Evolutionary conservation across 2,888 invertebrate genomes (phyloP).

Genomic region (Drosophila leonis): DNA sequence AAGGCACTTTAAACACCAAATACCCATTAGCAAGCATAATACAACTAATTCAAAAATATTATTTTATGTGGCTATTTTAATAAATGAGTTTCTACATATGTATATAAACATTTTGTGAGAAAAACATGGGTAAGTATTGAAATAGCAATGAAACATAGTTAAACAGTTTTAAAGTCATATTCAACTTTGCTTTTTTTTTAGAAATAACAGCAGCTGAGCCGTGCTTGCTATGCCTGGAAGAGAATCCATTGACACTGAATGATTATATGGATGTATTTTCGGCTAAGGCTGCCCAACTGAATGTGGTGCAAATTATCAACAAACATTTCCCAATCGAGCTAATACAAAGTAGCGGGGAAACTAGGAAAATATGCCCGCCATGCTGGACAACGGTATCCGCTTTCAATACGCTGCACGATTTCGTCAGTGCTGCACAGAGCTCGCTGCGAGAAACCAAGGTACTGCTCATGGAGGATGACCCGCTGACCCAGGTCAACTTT

Average conservation of each 20-base stretch:
- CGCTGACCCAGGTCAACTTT: slow-evolving; percentile 60
- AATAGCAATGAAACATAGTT: not conserved
- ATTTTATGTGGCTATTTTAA: not conserved
- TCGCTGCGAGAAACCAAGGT: slow-evolving; percentile 64
- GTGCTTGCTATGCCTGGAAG: slow-evolving; percentile 69
- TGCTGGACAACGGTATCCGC: slow-evolving; percentile 78
- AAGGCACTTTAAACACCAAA: not conserved
- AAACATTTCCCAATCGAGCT: slow-evolving; percentile 67
- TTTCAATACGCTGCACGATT: slow-evolving; percentile 76
- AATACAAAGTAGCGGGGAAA: slow-evolving; percentile 46
- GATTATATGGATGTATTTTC: slow-evolving; percentile 60
- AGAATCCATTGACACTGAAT: slow-evolving; percentile 37
- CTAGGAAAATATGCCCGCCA: slow-evolving; percentile 64
- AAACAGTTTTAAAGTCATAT: not conserved
- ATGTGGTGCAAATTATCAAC: slow-evolving; percentile 57
- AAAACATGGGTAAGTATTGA: slow-evolving; percentile 51
- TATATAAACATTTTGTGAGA: slow-evolving; percentile 27
- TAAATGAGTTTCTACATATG: slow-evolving; percentile 27
- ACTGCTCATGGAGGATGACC: slow-evolving; percentile 71
- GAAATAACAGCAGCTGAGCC: slow-evolving; percentile 29
- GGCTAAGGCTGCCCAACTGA: slow-evolving; percentile 37
- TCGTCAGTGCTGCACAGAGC: slow-evolving; percentile 62
- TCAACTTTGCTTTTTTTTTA: not conserved
- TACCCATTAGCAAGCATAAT: not conserved
- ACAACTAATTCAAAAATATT: not conserved